Evolutionary conservation across 1,140 invertebrate species (phyloP).

Genomic region (Acromyrmex charruanus): DNA sequence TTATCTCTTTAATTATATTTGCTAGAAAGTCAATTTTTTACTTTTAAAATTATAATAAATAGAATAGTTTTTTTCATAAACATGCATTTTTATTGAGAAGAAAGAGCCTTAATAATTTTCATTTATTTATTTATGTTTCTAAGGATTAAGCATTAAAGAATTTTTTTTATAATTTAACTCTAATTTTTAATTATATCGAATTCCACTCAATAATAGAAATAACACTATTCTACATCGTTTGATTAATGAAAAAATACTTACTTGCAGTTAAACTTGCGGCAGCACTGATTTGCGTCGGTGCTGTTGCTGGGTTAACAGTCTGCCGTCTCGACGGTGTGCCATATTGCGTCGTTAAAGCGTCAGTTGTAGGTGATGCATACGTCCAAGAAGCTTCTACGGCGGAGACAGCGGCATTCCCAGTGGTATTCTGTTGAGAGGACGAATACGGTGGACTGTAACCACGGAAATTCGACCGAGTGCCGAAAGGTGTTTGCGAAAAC

Average conservation of each 20-base stretch:
- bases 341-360: conserved; percentile 73
- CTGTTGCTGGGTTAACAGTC: conserved; percentile 62
- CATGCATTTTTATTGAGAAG: background rate
- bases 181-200: background rate
- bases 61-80: background rate
- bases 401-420: background rate
- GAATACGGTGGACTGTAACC: conserved; percentile 80
- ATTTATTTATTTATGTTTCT: background rate
- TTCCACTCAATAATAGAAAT: background rate
- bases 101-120: background rate
- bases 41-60: background rate
- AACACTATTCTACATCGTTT: background rate
- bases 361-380: conserved; percentile 69
- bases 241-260: conserved; percentile 72
- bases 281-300: conserved; percentile 75
- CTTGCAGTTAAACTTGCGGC: conserved; percentile 79
- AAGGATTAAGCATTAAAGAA: conserved; percentile 10
- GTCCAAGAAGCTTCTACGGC: conserved; percentile 74
- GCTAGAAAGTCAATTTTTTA: background rate
- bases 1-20: background rate
- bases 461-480: conserved; percentile 72
- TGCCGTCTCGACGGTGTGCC: conserved; percentile 70
- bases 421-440: conserved; percentile 72
- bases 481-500: conserved; percentile 80
- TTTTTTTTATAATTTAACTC: background rate